Evolutionary conservation across 2,888 invertebrate species (phyloP).

Genomic region (Metacarcinus magister): DNA sequence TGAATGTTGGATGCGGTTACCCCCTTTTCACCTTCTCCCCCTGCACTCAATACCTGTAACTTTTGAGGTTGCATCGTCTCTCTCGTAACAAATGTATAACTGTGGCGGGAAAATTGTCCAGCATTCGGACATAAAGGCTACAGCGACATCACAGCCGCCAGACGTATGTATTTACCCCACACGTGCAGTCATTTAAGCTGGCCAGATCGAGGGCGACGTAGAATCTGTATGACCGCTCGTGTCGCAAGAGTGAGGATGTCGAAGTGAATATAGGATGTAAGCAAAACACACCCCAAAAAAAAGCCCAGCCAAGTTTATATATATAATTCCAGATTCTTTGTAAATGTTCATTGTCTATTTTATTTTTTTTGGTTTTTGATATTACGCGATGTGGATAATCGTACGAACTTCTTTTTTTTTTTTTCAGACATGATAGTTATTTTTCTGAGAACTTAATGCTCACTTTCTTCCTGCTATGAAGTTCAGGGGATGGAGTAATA

Average conservation of each 20-base stretch:
- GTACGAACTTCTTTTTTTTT: too few species aligned
- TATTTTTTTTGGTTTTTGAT: neutral
- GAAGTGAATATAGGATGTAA: slow-evolving; percentile 37
- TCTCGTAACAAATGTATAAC: slow-evolving; percentile 49
- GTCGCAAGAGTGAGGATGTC: slow-evolving; percentile 3
- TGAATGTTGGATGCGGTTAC: slow-evolving; percentile 20
- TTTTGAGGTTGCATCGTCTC: slow-evolving; percentile 40
- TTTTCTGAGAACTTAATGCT: neutral
- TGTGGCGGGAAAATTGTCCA: slow-evolving; percentile 26
- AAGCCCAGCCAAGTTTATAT: neutral
- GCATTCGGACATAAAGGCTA: slow-evolving; percentile 26
- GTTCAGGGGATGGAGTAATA: neutral
- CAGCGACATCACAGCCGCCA: slow-evolving; percentile 20
- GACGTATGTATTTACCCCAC: slow-evolving; percentile 26
- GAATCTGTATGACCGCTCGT: neutral
- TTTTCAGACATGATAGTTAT: too few species aligned
- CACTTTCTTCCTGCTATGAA: neutral
- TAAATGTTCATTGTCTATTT: neutral
- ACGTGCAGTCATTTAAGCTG: slow-evolving; percentile 4
- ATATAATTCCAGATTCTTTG: neutral
- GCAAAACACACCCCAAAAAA: neutral
- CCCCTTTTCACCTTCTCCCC: slow-evolving; percentile 17
- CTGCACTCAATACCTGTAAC: slow-evolving; percentile 46
- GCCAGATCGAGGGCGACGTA: slow-evolving; percentile 22
- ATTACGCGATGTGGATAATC: too few species aligned